Evolutionary conservation across 1,140 invertebrate genomes (phyloP).

Genomic region (Halictus rubicundus): DNA sequence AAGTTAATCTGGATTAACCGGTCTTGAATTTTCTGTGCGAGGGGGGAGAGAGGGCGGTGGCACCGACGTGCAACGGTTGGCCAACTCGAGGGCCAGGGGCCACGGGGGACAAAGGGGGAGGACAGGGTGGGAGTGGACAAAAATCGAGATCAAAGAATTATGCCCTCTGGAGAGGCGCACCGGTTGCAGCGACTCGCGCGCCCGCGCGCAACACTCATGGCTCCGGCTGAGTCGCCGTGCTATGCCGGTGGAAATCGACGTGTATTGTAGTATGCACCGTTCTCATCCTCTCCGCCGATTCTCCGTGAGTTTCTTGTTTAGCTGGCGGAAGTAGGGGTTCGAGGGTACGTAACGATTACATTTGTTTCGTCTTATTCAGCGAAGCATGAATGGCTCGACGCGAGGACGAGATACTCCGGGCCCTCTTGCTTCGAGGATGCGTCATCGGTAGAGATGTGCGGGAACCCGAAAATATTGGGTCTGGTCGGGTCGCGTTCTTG

Average conservation of each 20-base stretch:
- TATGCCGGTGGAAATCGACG: slow-evolving; percentile 16
- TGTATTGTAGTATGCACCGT: slow-evolving; percentile 34
- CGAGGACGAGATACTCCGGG: background rate
- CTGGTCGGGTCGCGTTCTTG: too few species aligned
- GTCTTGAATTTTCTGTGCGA: slow-evolving; percentile 57
- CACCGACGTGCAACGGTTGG: slow-evolving; percentile 22
- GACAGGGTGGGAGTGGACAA: slow-evolving; percentile 45
- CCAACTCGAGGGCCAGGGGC: background rate
- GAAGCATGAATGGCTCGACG: slow-evolving; percentile 36
- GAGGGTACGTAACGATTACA: slow-evolving; percentile 27
- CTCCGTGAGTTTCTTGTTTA: slow-evolving; percentile 28
- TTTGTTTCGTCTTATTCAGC: slow-evolving; percentile 39
- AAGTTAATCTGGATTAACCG: slow-evolving; percentile 69
- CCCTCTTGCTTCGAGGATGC: slow-evolving; percentile 6
- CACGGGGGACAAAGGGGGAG: background rate
- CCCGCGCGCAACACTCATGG: slow-evolving; percentile 30
- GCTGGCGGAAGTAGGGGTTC: slow-evolving; percentile 22
- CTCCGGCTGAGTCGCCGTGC: background rate
- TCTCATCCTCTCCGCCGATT: background rate
- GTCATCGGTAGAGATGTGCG: too few species aligned
- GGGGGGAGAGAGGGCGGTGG: slow-evolving; percentile 8
- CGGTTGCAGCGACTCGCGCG: slow-evolving; percentile 36
- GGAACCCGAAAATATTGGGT: too few species aligned
- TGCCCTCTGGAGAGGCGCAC: slow-evolving; percentile 53
- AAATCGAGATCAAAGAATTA: slow-evolving; percentile 63